Base-by-base conservation (phyloP, 2,888 invertebrate species). In the Coenonympha glycerion region DNA sequence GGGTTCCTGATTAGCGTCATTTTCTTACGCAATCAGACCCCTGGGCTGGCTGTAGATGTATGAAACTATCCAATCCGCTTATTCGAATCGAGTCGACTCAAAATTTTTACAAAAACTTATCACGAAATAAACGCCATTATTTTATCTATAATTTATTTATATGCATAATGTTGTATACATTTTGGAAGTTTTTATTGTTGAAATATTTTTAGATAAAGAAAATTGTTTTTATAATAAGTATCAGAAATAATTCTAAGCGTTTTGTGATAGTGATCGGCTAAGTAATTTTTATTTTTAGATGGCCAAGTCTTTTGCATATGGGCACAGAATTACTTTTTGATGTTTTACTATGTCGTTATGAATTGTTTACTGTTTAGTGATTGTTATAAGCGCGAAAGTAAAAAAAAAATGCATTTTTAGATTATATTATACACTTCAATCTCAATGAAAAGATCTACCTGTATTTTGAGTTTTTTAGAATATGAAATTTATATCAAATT, bases 401-500 rank as follows among this genome's bases (percentile, higher is more conserved):
- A n/a, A n/a, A 16, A 16, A 33, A 33, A 6, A n/a, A 33, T 33
- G 33, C 33, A 33, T 33, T 33, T 33, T 33, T 16, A 15, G 3
- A 39, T 24, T 24, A 11, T 8, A 16, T 11, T 46, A 30, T 18
- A 34, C 19, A 39, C 30, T 28, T 8, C 28, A 39, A 36, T 47
- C 36, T 37, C 30, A 40, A 9, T 40, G 8, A 15, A 22, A 18
- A 33, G 31, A 24, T 47, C 31, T 28, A 52, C n/a, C n/a, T n/a
- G n/a, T n/a, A n/a, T n/a, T 45, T 8, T 21, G 8, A 39, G 6
- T n/a, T n/a, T n/a, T n/a, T n/a, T 34, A 8, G 19, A 34, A 30
- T 13, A 13, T 2, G 11, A 13, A n/a, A 34, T 9, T 16, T 8
- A 15, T 33, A 15, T 22, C 6, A n/a, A 19, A 2, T 34, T 11